Evolutionary conservation across 2,113 vertebrate genomes (phyloP), one percentile per base, ranked within the genome.

Genomic region (Nematolebias whitei): DNA sequence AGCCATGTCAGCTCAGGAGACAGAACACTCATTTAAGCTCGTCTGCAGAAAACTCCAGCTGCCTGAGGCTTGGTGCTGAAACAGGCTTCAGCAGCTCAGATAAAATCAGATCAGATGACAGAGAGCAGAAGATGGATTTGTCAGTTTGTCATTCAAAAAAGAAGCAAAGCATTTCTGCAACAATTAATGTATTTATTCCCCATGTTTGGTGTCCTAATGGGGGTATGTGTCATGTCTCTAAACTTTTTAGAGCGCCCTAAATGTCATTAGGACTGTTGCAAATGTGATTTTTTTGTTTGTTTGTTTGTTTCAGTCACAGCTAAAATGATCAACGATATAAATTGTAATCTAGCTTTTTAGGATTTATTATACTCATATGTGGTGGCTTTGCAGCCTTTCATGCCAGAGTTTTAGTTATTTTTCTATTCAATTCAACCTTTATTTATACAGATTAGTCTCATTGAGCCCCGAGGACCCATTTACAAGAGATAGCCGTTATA

Each of bases 161-260:
- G 82, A 87, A 93, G 77, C 48, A 40, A 76, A 90, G 20, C 14
- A n/a, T n/a, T n/a, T n/a, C n/a, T n/a, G n/a, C n/a, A n/a, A n/a
- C n/a, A n/a, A n/a, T n/a, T n/a, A 3, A 52, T 24, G 65, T 77
- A 85, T 78, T 90, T 83, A 88, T 93, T 44, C 63, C 53, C 64
- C 49, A 32, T 79, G 69, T 78, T 86, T 75, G 52, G 61, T 79
- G 76, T 63, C 79, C 61, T 56, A 74, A 53, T 83, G 67, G 5
- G 5, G 10, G 32, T 35, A 35, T 38, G 11, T 19, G 10, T 53
- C n/a, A 12, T 64, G 84, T 84, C 26, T 52, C 73, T 79, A 43
- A 43, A 3, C 83, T 88, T 87, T 89, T 80, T 41, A 13, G 55
- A 24, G 44, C 68, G 56, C 20, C 49, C 20, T 39, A 57, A 68